Conservation (phyloP, 1,140 invertebrate species). For the Akabosia matsudoensis region DNA sequence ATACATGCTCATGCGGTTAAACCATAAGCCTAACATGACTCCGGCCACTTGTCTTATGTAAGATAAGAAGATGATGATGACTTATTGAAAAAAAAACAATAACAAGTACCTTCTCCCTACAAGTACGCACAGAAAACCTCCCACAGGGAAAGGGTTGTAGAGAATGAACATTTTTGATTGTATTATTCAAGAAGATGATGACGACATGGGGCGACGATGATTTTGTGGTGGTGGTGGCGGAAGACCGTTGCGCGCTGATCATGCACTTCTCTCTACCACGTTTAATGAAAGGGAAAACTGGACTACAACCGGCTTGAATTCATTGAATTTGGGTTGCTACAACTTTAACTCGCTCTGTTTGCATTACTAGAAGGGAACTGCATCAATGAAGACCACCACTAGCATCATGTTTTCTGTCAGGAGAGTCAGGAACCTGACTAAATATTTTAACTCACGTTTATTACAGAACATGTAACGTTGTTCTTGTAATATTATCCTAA, state of each 20-base stretch:
- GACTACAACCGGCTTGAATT: not conserved
- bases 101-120: too few relatives aligned
- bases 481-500: conserved; percentile 9
- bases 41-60: too few relatives aligned
- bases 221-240: not conserved
- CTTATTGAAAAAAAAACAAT: not conserved
- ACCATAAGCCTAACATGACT: too few relatives aligned
- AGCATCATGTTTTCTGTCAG: too few relatives aligned
- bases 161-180: not conserved
- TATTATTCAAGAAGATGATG: not conserved
- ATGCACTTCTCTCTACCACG: not conserved
- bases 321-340: conserved; percentile 15
- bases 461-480: too few relatives aligned
- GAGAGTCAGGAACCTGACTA: too few relatives aligned
- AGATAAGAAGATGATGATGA: too few relatives aligned
- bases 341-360: not conserved
- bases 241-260: not conserved
- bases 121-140: too few relatives aligned
- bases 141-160: too few relatives aligned
- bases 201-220: not conserved
- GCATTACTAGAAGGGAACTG: too few relatives aligned
- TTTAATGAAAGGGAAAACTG: conserved; percentile 13
- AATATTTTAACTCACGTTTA: too few relatives aligned
- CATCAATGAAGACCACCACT: not conserved
- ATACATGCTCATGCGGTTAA: too few relatives aligned